These are phyloP conservation scores for Cataglyphis rosenhaueri DNA, from an alignment of 2,888 invertebrate genomes.

Conservation along the genomic window DNA sequence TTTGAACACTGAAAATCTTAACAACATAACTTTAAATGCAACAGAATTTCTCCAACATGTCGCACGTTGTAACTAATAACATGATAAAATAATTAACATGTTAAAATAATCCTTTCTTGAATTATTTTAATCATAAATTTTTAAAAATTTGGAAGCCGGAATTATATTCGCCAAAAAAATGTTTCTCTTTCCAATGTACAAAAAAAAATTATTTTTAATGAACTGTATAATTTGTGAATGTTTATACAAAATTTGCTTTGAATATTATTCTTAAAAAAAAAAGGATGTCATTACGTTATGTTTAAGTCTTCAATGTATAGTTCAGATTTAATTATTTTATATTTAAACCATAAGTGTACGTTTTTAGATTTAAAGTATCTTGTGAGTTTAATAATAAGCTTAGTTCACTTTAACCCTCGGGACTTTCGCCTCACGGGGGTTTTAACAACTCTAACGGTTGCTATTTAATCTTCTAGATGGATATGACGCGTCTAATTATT, in stretches of 20 bases:
- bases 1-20: neutral
- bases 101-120: neutral
- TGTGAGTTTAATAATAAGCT: neutral
- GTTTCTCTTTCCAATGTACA: neutral
- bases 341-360: neutral
- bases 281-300: neutral
- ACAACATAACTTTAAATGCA: neutral
- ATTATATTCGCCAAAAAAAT: neutral
- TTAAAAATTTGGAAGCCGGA: neutral
- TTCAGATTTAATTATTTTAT: neutral
- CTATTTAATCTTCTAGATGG: constrained; percentile 18
- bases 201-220: neutral
- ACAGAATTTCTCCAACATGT: neutral
- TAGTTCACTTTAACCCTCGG: neutral
- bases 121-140: neutral
- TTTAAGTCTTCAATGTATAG: neutral
- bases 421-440: neutral
- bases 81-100: neutral
- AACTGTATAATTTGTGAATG: neutral
- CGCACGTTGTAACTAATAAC: neutral
- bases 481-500: constrained; percentile 45
- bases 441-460: neutral
- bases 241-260: neutral
- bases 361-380: neutral
- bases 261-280: neutral